Conservation (phyloP, 2,888 invertebrate species). For the Pocota personata region DNA sequence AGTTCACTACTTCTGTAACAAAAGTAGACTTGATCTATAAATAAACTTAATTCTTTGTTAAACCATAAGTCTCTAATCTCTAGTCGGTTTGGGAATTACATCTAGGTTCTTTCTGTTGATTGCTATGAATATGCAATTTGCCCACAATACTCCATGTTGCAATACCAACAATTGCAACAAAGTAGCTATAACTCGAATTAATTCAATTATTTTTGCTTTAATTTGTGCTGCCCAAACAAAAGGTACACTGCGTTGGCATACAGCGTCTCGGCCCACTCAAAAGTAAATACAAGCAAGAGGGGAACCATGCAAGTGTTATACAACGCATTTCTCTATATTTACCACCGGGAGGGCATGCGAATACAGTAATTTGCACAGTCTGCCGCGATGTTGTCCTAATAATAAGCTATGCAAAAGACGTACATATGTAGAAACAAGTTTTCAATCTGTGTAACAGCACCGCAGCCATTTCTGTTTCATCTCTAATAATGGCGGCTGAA, state of each 20-base stretch:
- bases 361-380: background rate
- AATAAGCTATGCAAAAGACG: background rate
- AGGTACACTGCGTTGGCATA: background rate
- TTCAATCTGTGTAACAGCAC: background rate
- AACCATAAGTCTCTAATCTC: background rate
- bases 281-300: slow-evolving; percentile 16
- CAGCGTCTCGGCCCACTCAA: slow-evolving; percentile 14
- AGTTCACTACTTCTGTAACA: too few species aligned
- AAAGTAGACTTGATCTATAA: too few species aligned
- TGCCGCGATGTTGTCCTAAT: slow-evolving; percentile 1
- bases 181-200: slow-evolving; percentile 7
- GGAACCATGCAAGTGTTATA: background rate
- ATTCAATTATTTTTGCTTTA: slow-evolving; percentile 40
- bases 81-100: background rate
- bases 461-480: slow-evolving; percentile 65
- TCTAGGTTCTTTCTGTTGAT: background rate
- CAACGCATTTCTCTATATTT: background rate
- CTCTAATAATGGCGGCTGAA: slow-evolving; percentile 59
- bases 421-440: slow-evolving; percentile 36
- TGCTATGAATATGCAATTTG: slow-evolving; percentile 17
- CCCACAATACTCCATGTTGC: background rate
- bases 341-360: slow-evolving; percentile 19
- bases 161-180: slow-evolving; percentile 18
- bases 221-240: background rate
- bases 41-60: too few species aligned